Conservation (phyloP, 1,140 invertebrate species). For the Drosophila bocqueti region DNA sequence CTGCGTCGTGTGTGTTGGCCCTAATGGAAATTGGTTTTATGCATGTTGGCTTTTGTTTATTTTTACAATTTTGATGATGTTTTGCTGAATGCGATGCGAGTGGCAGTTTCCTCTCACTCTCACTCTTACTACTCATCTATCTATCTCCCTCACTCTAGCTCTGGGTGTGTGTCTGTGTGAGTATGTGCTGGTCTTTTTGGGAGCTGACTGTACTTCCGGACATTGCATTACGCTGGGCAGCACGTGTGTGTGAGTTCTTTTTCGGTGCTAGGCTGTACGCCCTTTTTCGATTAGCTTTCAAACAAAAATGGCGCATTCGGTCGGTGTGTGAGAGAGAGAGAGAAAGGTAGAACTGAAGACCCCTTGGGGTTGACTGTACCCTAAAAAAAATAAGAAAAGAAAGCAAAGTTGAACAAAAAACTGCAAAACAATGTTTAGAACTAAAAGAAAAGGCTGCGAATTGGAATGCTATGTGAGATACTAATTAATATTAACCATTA, state of each 20-base stretch:
- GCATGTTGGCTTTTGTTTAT: slow-evolving; percentile 83
- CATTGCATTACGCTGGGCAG: slow-evolving; percentile 47
- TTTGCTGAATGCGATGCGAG: slow-evolving; percentile 81
- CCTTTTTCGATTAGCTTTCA: slow-evolving; percentile 60
- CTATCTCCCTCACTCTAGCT: neutral
- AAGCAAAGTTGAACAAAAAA: neutral
- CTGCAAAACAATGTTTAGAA: neutral
- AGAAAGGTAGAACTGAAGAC: neutral
- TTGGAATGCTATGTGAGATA: neutral
- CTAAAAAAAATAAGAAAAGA: neutral
- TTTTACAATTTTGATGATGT: slow-evolving; percentile 84
- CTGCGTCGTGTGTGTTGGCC: slow-evolving; percentile 56
- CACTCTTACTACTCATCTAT: slow-evolving; percentile 6
- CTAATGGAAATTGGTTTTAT: slow-evolving; percentile 84
- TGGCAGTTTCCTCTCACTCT: slow-evolving; percentile 60
- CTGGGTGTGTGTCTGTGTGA: slow-evolving; percentile 9
- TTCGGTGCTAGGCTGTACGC: slow-evolving; percentile 51
- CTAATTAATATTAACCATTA: neutral
- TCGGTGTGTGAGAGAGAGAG: neutral
- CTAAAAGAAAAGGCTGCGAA: neutral
- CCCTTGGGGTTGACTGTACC: slow-evolving; percentile 37
- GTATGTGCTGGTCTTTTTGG: slow-evolving; percentile 48
- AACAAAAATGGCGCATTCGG: slow-evolving; percentile 51
- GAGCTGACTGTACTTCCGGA: slow-evolving; percentile 59
- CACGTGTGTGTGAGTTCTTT: slow-evolving; percentile 10